A percentile compares a stretch with the other conserved stretches of the same genome.
Conservation (phyloP, 2,797 vertebrate genomes). For the Linurgus olivaceus region DNA sequence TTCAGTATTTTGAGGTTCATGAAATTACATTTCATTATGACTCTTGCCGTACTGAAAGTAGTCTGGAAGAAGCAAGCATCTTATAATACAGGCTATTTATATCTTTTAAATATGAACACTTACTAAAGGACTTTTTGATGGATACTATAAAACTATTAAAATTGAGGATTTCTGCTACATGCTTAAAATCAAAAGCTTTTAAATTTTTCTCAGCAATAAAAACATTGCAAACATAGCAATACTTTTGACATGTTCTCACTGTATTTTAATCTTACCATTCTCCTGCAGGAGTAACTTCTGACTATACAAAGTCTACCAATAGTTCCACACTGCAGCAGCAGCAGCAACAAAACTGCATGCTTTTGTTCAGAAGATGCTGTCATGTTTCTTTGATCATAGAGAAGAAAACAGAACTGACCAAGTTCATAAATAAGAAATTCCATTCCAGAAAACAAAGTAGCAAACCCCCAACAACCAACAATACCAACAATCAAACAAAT, state of each 20-base stretch:
- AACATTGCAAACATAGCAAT: background rate
- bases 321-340: background rate
- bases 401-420: background rate
- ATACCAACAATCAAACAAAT: background rate
- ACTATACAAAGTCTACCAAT: background rate
- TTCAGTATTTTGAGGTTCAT: background rate
- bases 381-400: background rate
- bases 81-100: background rate
- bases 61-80: background rate
- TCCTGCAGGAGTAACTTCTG: background rate
- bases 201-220: background rate
- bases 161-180: background rate
- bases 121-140: background rate
- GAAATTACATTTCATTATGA: background rate
- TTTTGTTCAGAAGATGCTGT: background rate
- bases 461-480: fast-evolving
- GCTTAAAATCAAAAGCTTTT: background rate
- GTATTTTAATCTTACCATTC: background rate
- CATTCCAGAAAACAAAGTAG: background rate
- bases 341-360: background rate
- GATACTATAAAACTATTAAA: background rate
- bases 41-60: background rate
- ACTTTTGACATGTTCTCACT: background rate
- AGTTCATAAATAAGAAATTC: background rate
- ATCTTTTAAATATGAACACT: background rate